phyloP scores from a whole-genome alignment of 2,888 invertebrate genomes.

The Eupithecia subumbrata region DNA sequence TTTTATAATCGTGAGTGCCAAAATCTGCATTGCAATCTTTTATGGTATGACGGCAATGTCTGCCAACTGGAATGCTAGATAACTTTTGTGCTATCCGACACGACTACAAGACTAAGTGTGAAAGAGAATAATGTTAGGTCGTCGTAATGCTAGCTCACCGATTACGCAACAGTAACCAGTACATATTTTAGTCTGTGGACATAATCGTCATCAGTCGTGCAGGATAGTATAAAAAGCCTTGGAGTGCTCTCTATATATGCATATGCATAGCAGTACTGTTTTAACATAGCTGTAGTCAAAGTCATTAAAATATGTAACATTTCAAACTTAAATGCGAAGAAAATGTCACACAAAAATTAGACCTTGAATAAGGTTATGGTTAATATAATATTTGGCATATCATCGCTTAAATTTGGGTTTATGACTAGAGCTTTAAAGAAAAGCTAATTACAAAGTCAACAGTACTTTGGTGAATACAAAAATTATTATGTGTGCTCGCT shows the following conservation, averaged over 20 bases:
- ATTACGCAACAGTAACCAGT: too few relatives aligned
- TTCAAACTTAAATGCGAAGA: constrained; percentile 31
- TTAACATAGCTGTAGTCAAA: not conserved
- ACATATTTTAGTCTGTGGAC: too few relatives aligned
- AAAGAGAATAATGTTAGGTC: not conserved
- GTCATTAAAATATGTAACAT: not conserved
- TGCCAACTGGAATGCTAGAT: not conserved
- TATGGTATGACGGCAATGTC: not conserved
- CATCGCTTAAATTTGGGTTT: constrained; percentile 24
- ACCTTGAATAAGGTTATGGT: not conserved
- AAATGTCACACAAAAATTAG: constrained; percentile 20
- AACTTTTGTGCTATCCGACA: not conserved
- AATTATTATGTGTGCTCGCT: constrained; percentile 7
- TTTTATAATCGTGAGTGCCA: not conserved
- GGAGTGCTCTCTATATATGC: not conserved
- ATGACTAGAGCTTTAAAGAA: constrained; percentile 29
- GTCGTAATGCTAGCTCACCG: not conserved
- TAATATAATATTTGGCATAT: constrained; percentile 25
- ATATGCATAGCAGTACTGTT: not conserved
- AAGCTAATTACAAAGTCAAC: constrained; percentile 2
- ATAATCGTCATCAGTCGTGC: not conserved
- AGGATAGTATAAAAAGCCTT: not conserved
- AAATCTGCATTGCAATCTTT: constrained; percentile 2
- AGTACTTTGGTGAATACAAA: constrained; percentile 21
- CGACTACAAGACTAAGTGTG: not conserved